These are phyloP conservation scores for Amphipoea oculea DNA, from an alignment of 2,888 invertebrate species.

Conservation along the genomic window DNA sequence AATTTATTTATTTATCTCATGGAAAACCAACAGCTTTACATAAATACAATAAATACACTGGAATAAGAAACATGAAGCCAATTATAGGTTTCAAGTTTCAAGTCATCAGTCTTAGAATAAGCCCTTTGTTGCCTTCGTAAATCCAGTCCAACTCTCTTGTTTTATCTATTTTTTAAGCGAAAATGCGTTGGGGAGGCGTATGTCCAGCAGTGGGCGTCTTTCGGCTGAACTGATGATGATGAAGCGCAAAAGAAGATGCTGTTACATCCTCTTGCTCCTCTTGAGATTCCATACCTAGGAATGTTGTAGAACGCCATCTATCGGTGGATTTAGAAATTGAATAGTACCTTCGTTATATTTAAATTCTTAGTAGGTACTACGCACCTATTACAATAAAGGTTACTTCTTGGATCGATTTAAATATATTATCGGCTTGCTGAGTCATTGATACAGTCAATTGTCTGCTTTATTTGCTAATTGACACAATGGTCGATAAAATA, in stretches of 20 bases:
- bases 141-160: neutral
- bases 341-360: neutral
- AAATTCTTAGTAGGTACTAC: neutral
- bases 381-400: neutral
- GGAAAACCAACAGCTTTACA: no score
- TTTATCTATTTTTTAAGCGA: neutral
- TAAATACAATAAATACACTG: no score
- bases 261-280: neutral
- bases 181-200: neutral
- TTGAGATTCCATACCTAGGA: neutral
- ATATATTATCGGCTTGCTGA: conserved; percentile 8
- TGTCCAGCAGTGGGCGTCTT: neutral
- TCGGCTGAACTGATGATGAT: neutral
- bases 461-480: conserved; percentile 23
- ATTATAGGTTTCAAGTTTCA: no score
- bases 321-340: neutral
- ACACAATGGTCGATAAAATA: conserved; percentile 14
- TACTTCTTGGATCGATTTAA: neutral
- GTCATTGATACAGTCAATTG: conserved; percentile 20
- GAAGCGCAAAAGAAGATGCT: neutral
- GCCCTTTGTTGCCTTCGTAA: neutral
- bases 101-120: neutral
- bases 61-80: no score
- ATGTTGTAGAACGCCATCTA: neutral
- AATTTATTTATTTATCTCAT: no score